These are phyloP conservation scores for Nomada ferruginata DNA, from an alignment of 2,888 invertebrate genomes.

Conservation along the genomic window DNA sequence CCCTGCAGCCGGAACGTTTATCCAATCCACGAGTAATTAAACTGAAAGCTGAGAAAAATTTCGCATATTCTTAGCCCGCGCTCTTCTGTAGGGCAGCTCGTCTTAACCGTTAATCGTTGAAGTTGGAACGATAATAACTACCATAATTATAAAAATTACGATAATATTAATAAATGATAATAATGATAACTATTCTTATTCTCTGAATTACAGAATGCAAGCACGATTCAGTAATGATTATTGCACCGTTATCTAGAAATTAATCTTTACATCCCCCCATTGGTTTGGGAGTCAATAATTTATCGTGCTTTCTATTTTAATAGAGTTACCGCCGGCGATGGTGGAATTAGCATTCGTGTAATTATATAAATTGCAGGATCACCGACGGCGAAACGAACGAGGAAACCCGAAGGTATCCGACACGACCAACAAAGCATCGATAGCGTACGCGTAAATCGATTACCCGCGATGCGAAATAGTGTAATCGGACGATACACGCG, in stretches of 20 bases:
- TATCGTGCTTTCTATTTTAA: constrained; percentile 32
- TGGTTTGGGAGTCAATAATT: constrained; percentile 29
- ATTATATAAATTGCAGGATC: constrained; percentile 44
- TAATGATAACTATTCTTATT: no score
- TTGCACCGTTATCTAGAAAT: constrained; percentile 28
- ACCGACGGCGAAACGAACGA: neutral
- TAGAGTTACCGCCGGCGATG: neutral
- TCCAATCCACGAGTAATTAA: constrained; percentile 8
- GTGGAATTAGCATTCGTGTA: constrained; percentile 37
- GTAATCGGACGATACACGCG: neutral
- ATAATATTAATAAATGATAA: no score
- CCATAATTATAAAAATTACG: neutral
- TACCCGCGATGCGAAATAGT: neutral
- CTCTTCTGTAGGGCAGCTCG: neutral
- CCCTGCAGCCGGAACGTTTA: neutral
- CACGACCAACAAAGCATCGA: constrained; percentile 7
- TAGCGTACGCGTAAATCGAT: constrained; percentile 10
- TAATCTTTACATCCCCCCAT: constrained; percentile 23
- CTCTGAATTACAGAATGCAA: neutral
- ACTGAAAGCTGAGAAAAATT: no score
- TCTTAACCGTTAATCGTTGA: neutral
- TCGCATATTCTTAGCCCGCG: neutral
- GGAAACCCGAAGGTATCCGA: constrained; percentile 1
- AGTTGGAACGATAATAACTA: neutral
- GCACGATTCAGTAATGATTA: neutral